Conservation (phyloP, 2,797 vertebrate genomes). For the Karalla daura region DNA sequence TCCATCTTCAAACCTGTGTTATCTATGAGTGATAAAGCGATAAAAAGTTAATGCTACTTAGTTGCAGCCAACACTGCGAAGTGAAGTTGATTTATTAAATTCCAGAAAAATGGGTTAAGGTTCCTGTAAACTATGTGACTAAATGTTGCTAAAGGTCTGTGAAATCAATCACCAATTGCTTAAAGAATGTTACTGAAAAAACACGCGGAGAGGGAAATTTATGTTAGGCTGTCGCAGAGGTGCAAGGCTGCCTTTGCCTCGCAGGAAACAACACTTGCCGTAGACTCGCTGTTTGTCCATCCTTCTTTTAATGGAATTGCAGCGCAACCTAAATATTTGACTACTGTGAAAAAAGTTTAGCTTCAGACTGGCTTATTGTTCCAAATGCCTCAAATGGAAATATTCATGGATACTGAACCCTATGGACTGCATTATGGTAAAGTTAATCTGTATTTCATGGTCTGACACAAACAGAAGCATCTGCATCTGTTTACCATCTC, state of each 20-base stretch:
- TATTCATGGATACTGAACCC: constrained; percentile 12
- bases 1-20: constrained; percentile 42
- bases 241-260: rapidly evolving
- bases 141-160: constrained; percentile 15
- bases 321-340: not conserved
- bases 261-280: not conserved
- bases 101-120: constrained; percentile 3
- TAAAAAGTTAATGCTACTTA: constrained; percentile 32
- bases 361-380: not conserved
- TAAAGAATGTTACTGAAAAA: constrained; percentile 21
- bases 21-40: constrained; percentile 31
- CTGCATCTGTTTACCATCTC: constrained; percentile 35
- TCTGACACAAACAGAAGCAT: constrained; percentile 40
- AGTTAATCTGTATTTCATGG: constrained; percentile 12
- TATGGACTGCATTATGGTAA: not conserved
- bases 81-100: constrained; percentile 49
- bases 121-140: constrained; percentile 26
- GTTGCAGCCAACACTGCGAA: constrained; percentile 12
- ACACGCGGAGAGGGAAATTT: not conserved
- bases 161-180: constrained; percentile 37
- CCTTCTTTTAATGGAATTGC: not conserved
- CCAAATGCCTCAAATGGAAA: not conserved
- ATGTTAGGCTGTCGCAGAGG: not conserved
- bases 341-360: not conserved
- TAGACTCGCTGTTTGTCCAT: not conserved